A percentile compares a stretch with the other conserved stretches of the same genome.
These are phyloP conservation scores for Dufourea novaeangliae DNA, from an alignment of 1,140 invertebrate species.

Conservation along the genomic window DNA sequence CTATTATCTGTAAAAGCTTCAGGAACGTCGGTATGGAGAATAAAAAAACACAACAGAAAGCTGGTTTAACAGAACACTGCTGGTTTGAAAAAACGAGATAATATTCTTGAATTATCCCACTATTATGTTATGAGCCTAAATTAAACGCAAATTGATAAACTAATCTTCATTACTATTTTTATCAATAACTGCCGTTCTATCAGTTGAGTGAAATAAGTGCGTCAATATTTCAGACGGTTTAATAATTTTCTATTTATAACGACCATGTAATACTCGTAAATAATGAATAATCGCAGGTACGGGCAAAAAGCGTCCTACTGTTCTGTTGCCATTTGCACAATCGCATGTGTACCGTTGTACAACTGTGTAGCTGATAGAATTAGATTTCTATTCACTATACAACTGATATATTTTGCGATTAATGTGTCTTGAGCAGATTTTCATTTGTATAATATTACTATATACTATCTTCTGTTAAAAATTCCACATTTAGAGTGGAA, in stretches of 20 bases:
- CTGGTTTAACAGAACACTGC: no score
- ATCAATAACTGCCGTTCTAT: conserved; percentile 15
- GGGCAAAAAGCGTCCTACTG: not conserved
- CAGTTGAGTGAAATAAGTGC: not conserved
- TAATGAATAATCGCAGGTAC: conserved; percentile 40
- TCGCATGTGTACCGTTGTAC: not conserved
- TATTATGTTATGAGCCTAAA: no score
- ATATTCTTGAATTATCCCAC: no score
- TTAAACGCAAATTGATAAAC: not conserved
- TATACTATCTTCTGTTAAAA: not conserved
- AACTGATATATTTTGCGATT: not conserved
- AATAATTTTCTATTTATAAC: conserved; percentile 23
- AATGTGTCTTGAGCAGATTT: not conserved
- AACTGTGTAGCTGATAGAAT: not conserved
- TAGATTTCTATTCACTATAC: not conserved
- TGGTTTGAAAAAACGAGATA: no score
- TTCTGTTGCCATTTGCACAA: not conserved
- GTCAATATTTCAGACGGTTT: conserved; percentile 26
- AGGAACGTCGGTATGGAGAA: no score
- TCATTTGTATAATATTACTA: not conserved
- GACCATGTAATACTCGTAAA: conserved; percentile 16
- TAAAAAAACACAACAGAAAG: no score
- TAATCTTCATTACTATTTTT: conserved; percentile 39
- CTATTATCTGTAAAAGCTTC: no score
- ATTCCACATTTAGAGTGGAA: not conserved